Percentiles rank a stretch among this genome's conserved stretches.
These are phyloP conservation scores for Sturnira hondurensis DNA, from an alignment of 2,113 vertebrate genomes.

Conservation along the genomic window DNA sequence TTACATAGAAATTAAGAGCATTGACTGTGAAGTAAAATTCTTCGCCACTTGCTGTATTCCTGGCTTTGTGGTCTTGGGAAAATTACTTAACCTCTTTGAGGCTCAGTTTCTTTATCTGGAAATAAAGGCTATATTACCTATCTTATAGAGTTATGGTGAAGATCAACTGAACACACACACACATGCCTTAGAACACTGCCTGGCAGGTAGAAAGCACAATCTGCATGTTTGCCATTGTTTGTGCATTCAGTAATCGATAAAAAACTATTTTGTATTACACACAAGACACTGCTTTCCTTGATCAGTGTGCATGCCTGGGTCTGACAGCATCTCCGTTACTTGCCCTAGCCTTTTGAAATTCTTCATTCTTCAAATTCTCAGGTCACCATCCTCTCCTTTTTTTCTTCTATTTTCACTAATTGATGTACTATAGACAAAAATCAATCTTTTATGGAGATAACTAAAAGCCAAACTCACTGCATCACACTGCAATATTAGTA, in stretches of 20 bases:
- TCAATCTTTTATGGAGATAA: conserved; percentile 44
- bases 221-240: neutral
- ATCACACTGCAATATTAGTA: neutral
- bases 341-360: neutral
- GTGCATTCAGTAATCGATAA: neutral
- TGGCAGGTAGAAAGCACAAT: neutral
- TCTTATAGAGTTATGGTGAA: neutral
- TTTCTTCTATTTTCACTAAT: neutral
- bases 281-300: neutral
- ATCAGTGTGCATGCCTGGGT: neutral
- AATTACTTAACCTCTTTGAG: neutral
- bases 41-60: neutral
- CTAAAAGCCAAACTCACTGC: conserved; percentile 29
- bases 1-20: neutral
- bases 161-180: neutral
- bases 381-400: neutral
- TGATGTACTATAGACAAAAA: neutral
- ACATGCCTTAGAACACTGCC: neutral
- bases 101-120: neutral
- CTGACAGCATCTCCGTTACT: neutral
- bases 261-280: neutral
- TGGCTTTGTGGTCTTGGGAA: neutral
- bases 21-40: neutral
- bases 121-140: neutral
- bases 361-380: neutral